Evolutionary conservation across 2,113 vertebrate genomes (phyloP).

Genomic region (Stegostoma tigrinum): DNA sequence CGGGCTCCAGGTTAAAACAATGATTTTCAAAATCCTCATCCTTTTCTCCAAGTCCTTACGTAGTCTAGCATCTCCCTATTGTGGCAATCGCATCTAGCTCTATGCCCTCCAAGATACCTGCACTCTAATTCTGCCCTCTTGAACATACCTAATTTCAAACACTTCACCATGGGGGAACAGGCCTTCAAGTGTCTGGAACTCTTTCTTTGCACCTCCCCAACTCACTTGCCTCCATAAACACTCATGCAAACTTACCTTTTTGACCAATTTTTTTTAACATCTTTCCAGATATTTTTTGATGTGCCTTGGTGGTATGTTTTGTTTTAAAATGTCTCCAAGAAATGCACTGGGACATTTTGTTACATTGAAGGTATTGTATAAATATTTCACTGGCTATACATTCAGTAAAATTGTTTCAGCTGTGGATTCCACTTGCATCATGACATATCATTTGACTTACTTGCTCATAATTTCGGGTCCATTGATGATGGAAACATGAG

Average conservation of each 20-base stretch:
- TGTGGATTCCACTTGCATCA: not conserved
- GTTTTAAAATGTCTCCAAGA: not conserved
- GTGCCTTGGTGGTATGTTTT: not conserved
- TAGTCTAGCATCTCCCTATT: not conserved
- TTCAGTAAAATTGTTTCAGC: not conserved
- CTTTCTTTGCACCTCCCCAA: not conserved
- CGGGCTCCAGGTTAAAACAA: not conserved
- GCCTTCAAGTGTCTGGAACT: not conserved
- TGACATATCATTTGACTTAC: constrained; percentile 51
- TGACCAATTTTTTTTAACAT: not conserved
- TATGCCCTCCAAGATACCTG: not conserved
- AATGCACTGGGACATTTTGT: not conserved
- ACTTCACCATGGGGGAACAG: not conserved
- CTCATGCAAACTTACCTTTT: not conserved
- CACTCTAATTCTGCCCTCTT: not conserved
- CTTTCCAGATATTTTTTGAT: not conserved
- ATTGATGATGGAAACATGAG: constrained; percentile 81
- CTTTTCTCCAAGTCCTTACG: not conserved
- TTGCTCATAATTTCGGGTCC: constrained; percentile 98
- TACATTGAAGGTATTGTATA: not conserved
- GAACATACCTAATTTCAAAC: not conserved
- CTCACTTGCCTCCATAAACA: not conserved
- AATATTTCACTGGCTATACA: not conserved
- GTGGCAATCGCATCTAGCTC: not conserved
- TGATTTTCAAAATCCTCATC: not conserved